Conservation (phyloP, 2,888 invertebrate species). For the Habroteleia sp. region DNA sequence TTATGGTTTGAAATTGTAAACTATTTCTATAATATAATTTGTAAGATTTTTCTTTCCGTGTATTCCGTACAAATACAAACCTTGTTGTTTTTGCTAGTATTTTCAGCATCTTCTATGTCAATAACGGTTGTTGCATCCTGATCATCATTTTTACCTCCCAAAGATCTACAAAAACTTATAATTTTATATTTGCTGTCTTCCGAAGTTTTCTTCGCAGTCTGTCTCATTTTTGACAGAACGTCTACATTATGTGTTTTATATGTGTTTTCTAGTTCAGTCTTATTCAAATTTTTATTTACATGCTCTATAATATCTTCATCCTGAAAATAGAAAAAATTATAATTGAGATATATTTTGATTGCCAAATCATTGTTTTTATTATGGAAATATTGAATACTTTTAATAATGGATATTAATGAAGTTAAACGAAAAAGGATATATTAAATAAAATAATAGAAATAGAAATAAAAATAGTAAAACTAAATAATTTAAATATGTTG, state of each 20-base stretch:
- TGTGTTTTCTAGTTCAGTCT: constrained; percentile 81
- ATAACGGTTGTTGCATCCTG: constrained; percentile 82
- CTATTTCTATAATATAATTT: too few species aligned
- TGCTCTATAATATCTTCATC: constrained; percentile 75
- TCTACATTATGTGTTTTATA: constrained; percentile 82
- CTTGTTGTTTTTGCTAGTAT: constrained; percentile 36
- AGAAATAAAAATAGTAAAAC: too few species aligned
- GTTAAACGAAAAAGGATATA: too few species aligned
- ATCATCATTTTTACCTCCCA: constrained; percentile 70
- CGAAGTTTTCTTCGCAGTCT: constrained; percentile 80
- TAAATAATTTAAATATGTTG: too few species aligned
- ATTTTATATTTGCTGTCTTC: constrained; percentile 84
- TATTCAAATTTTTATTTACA: constrained; percentile 79
- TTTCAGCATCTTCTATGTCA: constrained; percentile 82
- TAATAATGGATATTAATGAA: too few species aligned
- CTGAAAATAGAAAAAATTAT: constrained; percentile 71
- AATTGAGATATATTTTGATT: too few species aligned
- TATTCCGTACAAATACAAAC: too few species aligned
- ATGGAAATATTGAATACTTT: too few species aligned
- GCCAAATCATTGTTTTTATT: too few species aligned
- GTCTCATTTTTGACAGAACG: constrained; percentile 81
- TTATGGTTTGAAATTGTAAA: too few species aligned
- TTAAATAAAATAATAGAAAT: too few species aligned
- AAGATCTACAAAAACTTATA: constrained; percentile 83
- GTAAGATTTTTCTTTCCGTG: too few species aligned